Evolutionary conservation across 2,113 vertebrate species (phyloP).

Genomic region (Vulpes lagopus): DNA sequence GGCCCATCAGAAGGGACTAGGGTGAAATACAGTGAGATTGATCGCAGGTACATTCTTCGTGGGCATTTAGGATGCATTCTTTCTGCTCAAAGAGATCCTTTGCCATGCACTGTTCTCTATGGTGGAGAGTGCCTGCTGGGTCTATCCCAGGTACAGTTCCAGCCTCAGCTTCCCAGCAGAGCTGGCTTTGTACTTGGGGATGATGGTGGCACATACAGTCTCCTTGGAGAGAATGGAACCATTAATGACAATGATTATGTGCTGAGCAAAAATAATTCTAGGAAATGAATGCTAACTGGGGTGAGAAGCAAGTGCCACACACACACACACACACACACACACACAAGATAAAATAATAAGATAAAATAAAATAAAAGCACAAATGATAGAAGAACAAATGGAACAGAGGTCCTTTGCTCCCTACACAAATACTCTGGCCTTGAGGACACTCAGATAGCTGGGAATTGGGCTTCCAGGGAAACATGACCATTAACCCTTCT

Average conservation of each 20-base stretch:
- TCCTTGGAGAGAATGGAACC: not conserved
- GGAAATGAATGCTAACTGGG: not conserved
- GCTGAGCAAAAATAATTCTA: not conserved
- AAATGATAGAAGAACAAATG: not conserved
- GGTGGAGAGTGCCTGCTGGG: not conserved
- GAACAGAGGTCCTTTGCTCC: not conserved
- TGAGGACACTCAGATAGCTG: not conserved
- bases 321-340: not conserved
- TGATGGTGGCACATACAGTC: not conserved
- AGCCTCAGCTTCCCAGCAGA: not conserved
- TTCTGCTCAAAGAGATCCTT: not conserved
- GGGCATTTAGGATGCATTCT: not conserved
- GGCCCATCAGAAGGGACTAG: not conserved
- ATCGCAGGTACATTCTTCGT: not conserved
- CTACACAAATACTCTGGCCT: too few relatives aligned
- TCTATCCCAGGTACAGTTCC: not conserved
- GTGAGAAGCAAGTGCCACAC: conserved; percentile 10
- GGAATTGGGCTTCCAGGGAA: not conserved
- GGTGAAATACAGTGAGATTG: conserved; percentile 30
- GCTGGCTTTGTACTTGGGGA: not conserved
- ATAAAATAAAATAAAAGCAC: not conserved
- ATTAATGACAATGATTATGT: not conserved
- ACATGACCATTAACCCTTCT: accelerated
- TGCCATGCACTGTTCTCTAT: not conserved
- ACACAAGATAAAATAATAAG: not conserved